Conservation (phyloP, 2,888 invertebrate genomes). For the Unio delphinus region DNA sequence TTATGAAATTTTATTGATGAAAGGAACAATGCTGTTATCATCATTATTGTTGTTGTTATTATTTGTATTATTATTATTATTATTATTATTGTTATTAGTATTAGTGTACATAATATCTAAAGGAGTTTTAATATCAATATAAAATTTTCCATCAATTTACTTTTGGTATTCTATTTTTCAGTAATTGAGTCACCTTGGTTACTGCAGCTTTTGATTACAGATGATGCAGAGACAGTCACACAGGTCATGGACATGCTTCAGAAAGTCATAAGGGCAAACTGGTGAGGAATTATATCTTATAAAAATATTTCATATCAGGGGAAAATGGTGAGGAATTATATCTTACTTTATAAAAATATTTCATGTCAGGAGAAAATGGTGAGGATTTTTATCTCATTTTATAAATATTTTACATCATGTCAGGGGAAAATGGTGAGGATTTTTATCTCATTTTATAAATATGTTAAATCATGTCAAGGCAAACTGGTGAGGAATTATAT, state of each 20-base stretch:
- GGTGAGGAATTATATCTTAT: slow-evolving; percentile 33
- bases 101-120: not conserved
- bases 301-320: too few relatives aligned
- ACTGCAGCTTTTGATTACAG: slow-evolving; percentile 68
- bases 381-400: too few relatives aligned
- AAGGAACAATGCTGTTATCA: not conserved
- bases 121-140: not conserved
- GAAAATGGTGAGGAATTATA: too few relatives aligned
- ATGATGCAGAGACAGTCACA: slow-evolving; percentile 58
- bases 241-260: slow-evolving; percentile 53
- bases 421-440: slow-evolving; percentile 55
- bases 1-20: not conserved
- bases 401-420: too few relatives aligned
- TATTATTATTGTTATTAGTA: not conserved
- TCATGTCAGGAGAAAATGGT: too few relatives aligned
- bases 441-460: too few relatives aligned
- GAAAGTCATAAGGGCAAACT: slow-evolving; percentile 53
- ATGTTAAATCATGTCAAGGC: too few relatives aligned
- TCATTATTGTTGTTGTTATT: not conserved
- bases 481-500: too few relatives aligned
- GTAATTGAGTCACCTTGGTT: slow-evolving; percentile 67
- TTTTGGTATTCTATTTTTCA: slow-evolving; percentile 30
- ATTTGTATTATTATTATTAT: not conserved
- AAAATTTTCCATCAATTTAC: not conserved
- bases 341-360: too few relatives aligned